phyloP scores from a whole-genome alignment of 2,113 vertebrate species.

The Opisthocomus hoazin region DNA sequence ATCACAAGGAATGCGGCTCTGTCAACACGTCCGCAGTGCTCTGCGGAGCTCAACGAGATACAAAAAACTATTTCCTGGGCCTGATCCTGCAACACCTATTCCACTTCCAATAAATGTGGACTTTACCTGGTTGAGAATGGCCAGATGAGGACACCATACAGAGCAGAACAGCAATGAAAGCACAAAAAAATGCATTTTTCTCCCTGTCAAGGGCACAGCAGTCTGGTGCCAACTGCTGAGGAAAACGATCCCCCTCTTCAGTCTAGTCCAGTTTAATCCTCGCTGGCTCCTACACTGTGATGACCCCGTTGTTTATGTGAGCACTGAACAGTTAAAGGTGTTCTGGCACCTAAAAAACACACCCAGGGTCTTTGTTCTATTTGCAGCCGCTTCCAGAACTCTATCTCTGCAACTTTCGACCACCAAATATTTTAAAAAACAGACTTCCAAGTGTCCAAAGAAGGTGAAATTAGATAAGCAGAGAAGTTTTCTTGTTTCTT shows the following conservation, averaged over 20 bases:
- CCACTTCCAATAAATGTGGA: rapidly evolving
- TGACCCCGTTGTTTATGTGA: rapidly evolving
- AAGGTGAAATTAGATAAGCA: background rate
- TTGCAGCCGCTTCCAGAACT: background rate
- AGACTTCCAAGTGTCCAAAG: background rate
- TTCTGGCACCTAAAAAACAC: background rate
- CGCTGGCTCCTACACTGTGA: background rate
- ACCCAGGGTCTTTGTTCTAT: background rate
- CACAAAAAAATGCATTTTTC: background rate
- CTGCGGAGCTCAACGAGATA: background rate
- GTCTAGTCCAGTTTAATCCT: background rate
- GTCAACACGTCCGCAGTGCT: background rate
- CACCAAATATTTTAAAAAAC: background rate
- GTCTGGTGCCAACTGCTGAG: background rate
- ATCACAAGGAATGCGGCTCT: background rate
- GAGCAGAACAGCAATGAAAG: background rate
- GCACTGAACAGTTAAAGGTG: background rate
- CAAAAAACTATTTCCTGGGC: background rate
- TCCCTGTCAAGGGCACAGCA: background rate
- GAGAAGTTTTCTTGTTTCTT: background rate
- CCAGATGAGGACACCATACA: rapidly evolving
- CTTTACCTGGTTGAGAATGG: background rate
- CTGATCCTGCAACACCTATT: background rate
- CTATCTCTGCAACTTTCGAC: background rate
- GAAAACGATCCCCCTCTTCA: no score